Percentiles rank a stretch among this genome's conserved stretches.
These are phyloP conservation scores for Salarias fasciatus DNA, from an alignment of 2,797 vertebrate species.

Conservation along the genomic window DNA sequence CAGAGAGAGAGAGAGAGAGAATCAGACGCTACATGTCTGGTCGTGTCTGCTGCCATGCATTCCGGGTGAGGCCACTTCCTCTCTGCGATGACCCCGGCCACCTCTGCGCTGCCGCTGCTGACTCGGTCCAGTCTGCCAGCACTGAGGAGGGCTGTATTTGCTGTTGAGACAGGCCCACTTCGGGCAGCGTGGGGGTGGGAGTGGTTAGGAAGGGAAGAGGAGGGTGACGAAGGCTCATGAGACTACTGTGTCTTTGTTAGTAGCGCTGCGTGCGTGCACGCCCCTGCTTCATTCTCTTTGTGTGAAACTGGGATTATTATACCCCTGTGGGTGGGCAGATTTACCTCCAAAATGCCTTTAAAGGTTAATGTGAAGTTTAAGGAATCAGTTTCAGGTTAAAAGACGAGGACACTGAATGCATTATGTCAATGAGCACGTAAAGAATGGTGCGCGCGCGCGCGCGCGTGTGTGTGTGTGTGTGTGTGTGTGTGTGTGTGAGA, in stretches of 20 bases:
- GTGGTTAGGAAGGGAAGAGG: background rate
- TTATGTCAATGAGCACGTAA: too few relatives aligned
- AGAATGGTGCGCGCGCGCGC: too few relatives aligned
- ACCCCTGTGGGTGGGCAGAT: too few relatives aligned
- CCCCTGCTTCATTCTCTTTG: too few relatives aligned
- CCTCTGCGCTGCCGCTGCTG: conserved; percentile 55
- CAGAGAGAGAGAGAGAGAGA: conserved; percentile 32
- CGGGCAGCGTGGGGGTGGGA: conserved; percentile 22
- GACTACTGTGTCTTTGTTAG: conserved; percentile 51
- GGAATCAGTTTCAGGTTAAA: too few relatives aligned
- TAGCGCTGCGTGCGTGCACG: conserved; percentile 24
- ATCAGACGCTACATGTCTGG: conserved; percentile 71
- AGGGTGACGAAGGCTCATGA: conserved; percentile 34
- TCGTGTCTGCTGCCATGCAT: conserved; percentile 74
- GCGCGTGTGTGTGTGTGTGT: conserved; percentile 32
- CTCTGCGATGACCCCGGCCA: conserved; percentile 65
- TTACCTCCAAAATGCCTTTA: too few relatives aligned
- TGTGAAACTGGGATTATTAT: too few relatives aligned
- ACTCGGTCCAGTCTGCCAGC: conserved; percentile 54
- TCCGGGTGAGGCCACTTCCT: conserved; percentile 78
- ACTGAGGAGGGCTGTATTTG: conserved; percentile 31
- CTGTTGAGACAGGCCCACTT: conserved; percentile 34
- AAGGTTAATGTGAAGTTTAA: too few relatives aligned
- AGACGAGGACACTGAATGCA: too few relatives aligned
- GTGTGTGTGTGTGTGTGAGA: conserved; percentile 40